A percentile compares a stretch with the other conserved stretches of the same genome.
These are phyloP conservation scores for Sprattus sprattus DNA, from an alignment of 2,113 vertebrate genomes.

Conservation along the genomic window DNA sequence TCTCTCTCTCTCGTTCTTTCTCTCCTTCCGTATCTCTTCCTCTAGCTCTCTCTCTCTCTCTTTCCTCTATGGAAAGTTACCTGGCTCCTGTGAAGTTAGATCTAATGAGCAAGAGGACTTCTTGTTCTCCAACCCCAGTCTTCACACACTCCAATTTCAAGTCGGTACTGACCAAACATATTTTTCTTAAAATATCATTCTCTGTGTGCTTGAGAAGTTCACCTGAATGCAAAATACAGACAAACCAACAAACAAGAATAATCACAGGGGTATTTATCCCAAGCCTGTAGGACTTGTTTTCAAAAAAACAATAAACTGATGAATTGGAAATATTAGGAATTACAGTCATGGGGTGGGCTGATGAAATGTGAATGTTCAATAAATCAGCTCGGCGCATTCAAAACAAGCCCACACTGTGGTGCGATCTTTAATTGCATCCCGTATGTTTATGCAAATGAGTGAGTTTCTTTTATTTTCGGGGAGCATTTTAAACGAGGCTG, in stretches of 20 bases:
- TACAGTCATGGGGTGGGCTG: slow-evolving; percentile 3
- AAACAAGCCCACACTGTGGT: slow-evolving; percentile 61
- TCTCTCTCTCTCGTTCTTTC: no score
- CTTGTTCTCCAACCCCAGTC: no score
- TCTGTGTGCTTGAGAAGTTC: neutral
- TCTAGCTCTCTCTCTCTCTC: neutral
- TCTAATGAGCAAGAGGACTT: neutral
- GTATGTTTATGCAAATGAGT: slow-evolving; percentile 69
- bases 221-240: slow-evolving; percentile 10
- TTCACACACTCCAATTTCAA: no score
- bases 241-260: neutral
- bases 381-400: slow-evolving; percentile 59
- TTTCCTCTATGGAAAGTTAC: neutral
- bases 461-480: slow-evolving; percentile 57
- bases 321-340: neutral
- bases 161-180: no score
- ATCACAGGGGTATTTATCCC: neutral
- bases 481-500: slow-evolving; percentile 64
- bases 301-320: neutral
- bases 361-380: slow-evolving; percentile 60
- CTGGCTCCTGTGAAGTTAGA: neutral
- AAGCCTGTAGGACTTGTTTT: neutral
- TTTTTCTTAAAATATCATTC: no score
- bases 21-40: no score
- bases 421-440: slow-evolving; percentile 64